A percentile compares a stretch with the other conserved stretches of the same genome.
These are phyloP conservation scores for Xestia c-nigrum DNA, from an alignment of 2,888 invertebrate genomes.

Conservation along the genomic window DNA sequence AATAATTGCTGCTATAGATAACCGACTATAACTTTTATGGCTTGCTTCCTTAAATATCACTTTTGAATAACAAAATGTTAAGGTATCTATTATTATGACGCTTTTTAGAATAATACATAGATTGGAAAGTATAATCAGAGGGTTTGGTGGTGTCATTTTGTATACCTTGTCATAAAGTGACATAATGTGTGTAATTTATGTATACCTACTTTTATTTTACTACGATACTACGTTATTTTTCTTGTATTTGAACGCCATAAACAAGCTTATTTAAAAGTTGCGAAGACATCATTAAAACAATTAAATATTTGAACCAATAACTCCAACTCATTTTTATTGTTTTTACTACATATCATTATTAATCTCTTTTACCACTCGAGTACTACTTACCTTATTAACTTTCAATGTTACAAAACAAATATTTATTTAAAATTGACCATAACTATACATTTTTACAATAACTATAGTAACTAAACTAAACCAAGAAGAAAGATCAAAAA, in stretches of 20 bases:
- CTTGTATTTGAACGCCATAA: not conserved
- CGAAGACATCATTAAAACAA: too few species aligned
- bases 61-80: conserved; percentile 42
- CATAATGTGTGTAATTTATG: not conserved
- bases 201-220: not conserved
- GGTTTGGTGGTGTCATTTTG: not conserved
- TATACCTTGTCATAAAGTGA: not conserved
- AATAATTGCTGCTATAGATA: conserved; percentile 75
- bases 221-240: not conserved
- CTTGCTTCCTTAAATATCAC: conserved; percentile 46
- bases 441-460: not conserved
- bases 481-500: not conserved
- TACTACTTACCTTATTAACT: too few species aligned
- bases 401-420: too few species aligned
- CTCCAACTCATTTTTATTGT: too few species aligned
- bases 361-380: too few species aligned
- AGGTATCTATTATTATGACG: conserved; percentile 22
- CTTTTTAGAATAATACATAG: conserved; percentile 27
- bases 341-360: too few species aligned
- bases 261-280: not conserved
- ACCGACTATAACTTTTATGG: conserved; percentile 57
- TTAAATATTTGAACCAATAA: too few species aligned
- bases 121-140: conserved; percentile 17
- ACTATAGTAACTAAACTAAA: not conserved
- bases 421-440: too few species aligned